A percentile compares a stretch with the other conserved stretches of the same genome.
Evolutionary conservation across 2,888 invertebrate species (phyloP).

Genomic region (Drosophila lutescens): DNA sequence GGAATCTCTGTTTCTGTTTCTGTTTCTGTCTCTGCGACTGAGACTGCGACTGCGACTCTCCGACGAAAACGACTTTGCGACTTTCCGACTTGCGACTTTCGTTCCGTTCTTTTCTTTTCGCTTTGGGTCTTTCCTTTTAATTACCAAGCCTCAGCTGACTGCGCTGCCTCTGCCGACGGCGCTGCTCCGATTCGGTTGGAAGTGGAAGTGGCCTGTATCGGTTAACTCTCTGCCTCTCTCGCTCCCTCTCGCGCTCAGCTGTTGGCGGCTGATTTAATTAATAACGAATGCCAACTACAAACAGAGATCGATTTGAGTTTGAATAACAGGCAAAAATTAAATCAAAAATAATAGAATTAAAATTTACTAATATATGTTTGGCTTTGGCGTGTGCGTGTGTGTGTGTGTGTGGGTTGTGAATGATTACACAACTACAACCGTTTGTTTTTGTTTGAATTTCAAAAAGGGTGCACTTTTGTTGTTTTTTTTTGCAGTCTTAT

Average conservation of each 20-base stretch:
- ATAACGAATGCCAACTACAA: constrained; percentile 79
- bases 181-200: constrained; percentile 51
- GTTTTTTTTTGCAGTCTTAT: constrained; percentile 19
- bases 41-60: constrained; percentile 16
- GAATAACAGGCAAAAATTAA: constrained; percentile 52
- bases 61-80: constrained; percentile 4
- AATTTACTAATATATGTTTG: constrained; percentile 31
- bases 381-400: no score
- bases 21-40: constrained; percentile 27
- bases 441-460: constrained; percentile 33
- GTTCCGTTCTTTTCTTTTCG: constrained; percentile 49
- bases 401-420: constrained; percentile 40
- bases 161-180: constrained; percentile 23
- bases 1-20: constrained; percentile 9
- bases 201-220: constrained; percentile 48
- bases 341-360: constrained; percentile 65
- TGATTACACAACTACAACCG: constrained; percentile 74
- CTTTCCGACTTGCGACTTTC: constrained; percentile 29
- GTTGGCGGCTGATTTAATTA: constrained; percentile 68
- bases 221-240: constrained; percentile 22
- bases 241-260: constrained; percentile 38
- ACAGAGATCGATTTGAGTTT: constrained; percentile 68
- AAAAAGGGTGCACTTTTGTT: constrained; percentile 24
- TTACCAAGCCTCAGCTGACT: constrained; percentile 54
- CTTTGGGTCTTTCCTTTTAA: constrained; percentile 59